A percentile compares a stretch with the other conserved stretches of the same genome.
Evolutionary conservation across 2,797 vertebrate species (phyloP).

Genomic region (Holocentrus rufus): DNA sequence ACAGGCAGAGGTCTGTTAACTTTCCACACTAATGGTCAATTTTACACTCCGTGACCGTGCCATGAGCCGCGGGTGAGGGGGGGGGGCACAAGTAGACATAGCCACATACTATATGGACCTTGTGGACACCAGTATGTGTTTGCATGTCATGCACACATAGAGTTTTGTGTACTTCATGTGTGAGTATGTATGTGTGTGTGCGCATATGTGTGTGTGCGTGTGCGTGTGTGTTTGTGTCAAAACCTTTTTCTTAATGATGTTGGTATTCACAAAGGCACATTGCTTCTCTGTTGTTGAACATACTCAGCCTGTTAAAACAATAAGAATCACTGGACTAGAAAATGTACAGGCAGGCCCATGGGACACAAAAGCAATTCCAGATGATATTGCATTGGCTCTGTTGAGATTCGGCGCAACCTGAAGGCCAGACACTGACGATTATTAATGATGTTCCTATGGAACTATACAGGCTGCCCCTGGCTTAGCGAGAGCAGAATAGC

Average conservation of each 20-base stretch:
- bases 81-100: neutral
- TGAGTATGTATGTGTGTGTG: constrained; percentile 32
- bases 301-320: constrained; percentile 79
- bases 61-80: constrained; percentile 18
- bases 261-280: constrained; percentile 83
- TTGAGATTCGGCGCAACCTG: constrained; percentile 62
- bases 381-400: constrained; percentile 69
- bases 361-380: constrained; percentile 71
- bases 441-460: constrained; percentile 78
- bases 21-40: constrained; percentile 64
- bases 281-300: constrained; percentile 77
- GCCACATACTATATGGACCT: constrained; percentile 43
- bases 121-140: constrained; percentile 61
- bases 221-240: constrained; percentile 33
- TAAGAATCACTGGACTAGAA: constrained; percentile 73
- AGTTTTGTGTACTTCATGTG: constrained; percentile 40
- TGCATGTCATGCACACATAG: constrained; percentile 48
- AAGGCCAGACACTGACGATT: constrained; percentile 76
- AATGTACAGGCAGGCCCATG: constrained; percentile 68
- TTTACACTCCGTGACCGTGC: constrained; percentile 30
- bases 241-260: constrained; percentile 65
- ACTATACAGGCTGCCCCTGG: constrained; percentile 65
- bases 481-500: constrained; percentile 53
- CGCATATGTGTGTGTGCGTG: constrained; percentile 26
- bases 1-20: constrained; percentile 66